Evolutionary conservation across 2,797 vertebrate genomes (phyloP), one percentile per base, ranked within the genome.

Genomic region (Cryptoprocta ferox): DNA sequence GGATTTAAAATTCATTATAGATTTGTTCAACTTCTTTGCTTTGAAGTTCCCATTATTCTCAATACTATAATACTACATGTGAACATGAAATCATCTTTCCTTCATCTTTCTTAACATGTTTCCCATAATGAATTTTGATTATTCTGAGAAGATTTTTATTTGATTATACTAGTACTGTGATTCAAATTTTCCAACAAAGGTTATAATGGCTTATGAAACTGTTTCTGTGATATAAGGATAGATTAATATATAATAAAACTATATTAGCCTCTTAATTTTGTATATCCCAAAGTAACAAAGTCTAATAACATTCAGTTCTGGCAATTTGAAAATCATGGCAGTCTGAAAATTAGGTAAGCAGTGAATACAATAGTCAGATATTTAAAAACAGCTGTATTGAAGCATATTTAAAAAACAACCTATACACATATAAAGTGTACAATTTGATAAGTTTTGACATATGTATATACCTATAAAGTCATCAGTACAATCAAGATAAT

Each of bases 301-400:
- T 65, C 35, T 81, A 76, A 21, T n/a, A 63, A 66, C 42, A 70
- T 63, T 68, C 24, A 76, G 48, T 65, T 12, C 19, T 87, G 50
- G 4, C 6, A 50, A 65, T 56, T 76, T 95, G 73, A 91, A 90
- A 87, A 79, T 71, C 10, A n/a, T 81, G 13, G n/a, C 28, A 61
- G 50, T 85, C 90, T 91, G 32, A 91, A 73, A 73, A 96, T 50
- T 37, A 71, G 65, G 24, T 50, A 79, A 91, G 63, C 15, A 86
- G 9, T 92, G 18, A 32, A 32, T 82, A 6, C 3, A 79, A 8
- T 78, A 35, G 50, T 86, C 30, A 78, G 37, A 28, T 83, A 81
- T 86, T 70, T 0, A 12, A 78, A 81, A 71, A 65, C 6, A 35
- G 1, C 21, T 85, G 56, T 65, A 37, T n/a, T 65, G n/a, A 85